A percentile compares a stretch with the other conserved stretches of the same genome.
phyloP scores from a whole-genome alignment of 1,140 invertebrate species.

The Coelopa frigida region DNA sequence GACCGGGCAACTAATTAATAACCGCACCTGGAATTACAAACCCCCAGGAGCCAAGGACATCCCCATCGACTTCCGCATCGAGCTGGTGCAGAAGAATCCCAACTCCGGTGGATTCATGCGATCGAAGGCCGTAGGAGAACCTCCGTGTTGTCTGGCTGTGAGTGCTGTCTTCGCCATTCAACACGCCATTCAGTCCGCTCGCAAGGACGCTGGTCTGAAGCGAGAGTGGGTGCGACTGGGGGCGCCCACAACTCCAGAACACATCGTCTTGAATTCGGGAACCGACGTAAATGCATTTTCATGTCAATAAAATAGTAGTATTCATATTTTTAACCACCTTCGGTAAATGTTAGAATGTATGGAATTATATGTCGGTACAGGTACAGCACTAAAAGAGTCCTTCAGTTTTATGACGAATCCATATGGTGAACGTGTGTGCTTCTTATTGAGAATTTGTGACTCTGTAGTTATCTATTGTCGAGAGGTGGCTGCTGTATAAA shows the following conservation, averaged over 20 bases:
- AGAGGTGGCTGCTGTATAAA: no score
- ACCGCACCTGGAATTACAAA: constrained; percentile 75
- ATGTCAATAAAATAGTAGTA: no score
- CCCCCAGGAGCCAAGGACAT: constrained; percentile 73
- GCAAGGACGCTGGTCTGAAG: constrained; percentile 50
- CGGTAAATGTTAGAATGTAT: no score
- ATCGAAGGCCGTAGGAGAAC: constrained; percentile 74
- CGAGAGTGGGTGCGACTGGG: constrained; percentile 47
- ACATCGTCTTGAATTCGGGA: constrained; percentile 39
- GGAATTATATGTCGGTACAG: no score
- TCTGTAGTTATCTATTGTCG: no score
- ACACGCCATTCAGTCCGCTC: constrained; percentile 60
- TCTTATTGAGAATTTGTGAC: no score
- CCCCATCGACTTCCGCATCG: constrained; percentile 70
- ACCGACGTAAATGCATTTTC: no score
- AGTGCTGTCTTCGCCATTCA: constrained; percentile 62
- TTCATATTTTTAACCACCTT: no score
- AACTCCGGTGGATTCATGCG: constrained; percentile 64
- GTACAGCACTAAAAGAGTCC: no score
- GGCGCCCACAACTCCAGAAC: constrained; percentile 47
- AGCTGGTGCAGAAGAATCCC: constrained; percentile 61
- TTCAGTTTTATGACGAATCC: no score
- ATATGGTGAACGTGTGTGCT: no score
- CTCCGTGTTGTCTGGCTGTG: constrained; percentile 63
- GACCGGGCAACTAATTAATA: constrained; percentile 62